These are phyloP conservation scores for Macrostomum cliftonense DNA, from an alignment of 2,888 invertebrate species.

Conservation along the genomic window DNA sequence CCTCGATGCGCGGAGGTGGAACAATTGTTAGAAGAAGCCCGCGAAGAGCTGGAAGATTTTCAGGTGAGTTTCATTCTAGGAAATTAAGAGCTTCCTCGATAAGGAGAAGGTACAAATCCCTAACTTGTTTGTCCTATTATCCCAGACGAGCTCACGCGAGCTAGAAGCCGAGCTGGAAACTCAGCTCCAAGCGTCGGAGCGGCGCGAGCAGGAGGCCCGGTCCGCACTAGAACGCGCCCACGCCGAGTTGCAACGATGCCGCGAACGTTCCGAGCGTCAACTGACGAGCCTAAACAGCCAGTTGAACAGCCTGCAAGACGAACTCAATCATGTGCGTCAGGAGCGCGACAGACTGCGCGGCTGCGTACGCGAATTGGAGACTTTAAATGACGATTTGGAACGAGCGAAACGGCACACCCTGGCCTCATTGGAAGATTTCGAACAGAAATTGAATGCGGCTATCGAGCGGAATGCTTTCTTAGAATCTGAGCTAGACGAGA, in stretches of 20 bases:
- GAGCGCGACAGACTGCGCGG: constrained; percentile 48
- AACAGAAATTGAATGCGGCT: constrained; percentile 39
- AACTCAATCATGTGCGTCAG: constrained; percentile 39
- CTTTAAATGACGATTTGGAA: constrained; percentile 91
- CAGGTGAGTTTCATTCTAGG: too few species aligned
- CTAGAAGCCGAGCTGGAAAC: constrained; percentile 82
- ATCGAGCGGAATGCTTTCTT: constrained; percentile 87
- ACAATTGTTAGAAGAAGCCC: too few species aligned
- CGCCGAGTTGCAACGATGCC: constrained; percentile 49
- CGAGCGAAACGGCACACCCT: constrained; percentile 56
- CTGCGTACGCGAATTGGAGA: constrained; percentile 77
- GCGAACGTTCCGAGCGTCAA: constrained; percentile 39
- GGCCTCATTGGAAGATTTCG: too few species aligned
- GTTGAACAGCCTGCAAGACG: constrained; percentile 30
- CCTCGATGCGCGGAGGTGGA: too few species aligned
- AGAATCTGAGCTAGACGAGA: constrained; percentile 88
- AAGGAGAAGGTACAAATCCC: too few species aligned
- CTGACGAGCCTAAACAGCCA: too few species aligned
- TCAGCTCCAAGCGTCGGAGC: constrained; percentile 70
- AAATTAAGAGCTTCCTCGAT: too few species aligned
- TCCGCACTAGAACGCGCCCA: constrained; percentile 44
- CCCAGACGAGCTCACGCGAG: constrained; percentile 66
- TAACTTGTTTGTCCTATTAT: too few species aligned
- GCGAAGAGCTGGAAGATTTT: too few species aligned
- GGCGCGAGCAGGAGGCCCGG: constrained; percentile 54